Conservation (phyloP, 2,888 invertebrate genomes). For the Myopa testacea region DNA sequence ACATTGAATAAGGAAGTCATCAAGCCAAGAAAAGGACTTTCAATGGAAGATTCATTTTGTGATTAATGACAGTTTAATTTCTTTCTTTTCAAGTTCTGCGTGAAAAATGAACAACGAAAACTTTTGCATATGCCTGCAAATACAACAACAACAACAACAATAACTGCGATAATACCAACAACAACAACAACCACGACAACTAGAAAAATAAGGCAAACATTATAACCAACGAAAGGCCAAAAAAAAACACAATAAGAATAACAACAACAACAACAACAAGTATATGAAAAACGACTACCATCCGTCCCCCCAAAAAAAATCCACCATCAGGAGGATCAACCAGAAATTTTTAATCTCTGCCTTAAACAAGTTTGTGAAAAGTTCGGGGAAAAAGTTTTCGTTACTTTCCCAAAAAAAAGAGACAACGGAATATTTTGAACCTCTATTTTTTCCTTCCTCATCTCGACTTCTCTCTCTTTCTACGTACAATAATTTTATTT, state of each 20-base stretch:
- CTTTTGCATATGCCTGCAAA: conserved; percentile 4
- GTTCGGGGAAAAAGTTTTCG: not conserved
- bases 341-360: not conserved
- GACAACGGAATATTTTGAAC: not conserved
- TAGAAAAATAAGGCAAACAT: not conserved
- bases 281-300: not conserved
- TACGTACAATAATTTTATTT: not conserved
- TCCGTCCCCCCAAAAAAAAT: too few relatives aligned
- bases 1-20: too few relatives aligned
- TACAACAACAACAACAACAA: conserved; percentile 1
- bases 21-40: not conserved
- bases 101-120: conserved; percentile 20
- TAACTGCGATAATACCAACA: not conserved
- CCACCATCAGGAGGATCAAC: not conserved
- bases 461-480: too few relatives aligned
- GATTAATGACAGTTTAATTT: conserved; percentile 37
- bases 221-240: not conserved
- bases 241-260: not conserved
- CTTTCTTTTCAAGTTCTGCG: conserved; percentile 17
- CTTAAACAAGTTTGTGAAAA: not conserved
- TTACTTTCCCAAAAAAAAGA: not conserved
- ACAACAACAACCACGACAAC: not conserved
- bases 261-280: not conserved
- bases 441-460: too few relatives aligned
- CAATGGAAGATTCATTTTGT: conserved; percentile 11